phyloP scores from a whole-genome alignment of 2,113 vertebrate genomes.

The Cichladusa arquata region DNA sequence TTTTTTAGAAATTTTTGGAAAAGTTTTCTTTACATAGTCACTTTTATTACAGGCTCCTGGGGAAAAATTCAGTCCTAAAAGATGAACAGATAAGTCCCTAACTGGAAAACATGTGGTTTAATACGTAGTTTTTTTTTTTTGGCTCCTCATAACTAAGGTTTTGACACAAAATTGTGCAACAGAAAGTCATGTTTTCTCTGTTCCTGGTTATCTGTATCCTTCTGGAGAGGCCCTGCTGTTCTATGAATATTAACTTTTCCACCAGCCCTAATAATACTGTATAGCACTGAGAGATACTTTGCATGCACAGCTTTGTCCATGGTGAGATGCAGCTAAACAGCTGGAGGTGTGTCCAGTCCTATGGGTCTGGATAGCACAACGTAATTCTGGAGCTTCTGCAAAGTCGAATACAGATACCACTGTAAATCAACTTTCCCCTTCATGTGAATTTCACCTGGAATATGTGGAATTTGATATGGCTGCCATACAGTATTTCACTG shows the following conservation, averaged over 20 bases:
- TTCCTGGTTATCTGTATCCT: neutral
- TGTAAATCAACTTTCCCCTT: too few relatives aligned
- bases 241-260: neutral
- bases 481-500: too few relatives aligned
- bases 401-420: too few relatives aligned
- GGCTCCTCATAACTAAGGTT: neutral
- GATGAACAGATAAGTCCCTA: neutral
- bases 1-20: neutral
- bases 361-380: too few relatives aligned
- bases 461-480: too few relatives aligned
- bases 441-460: too few relatives aligned
- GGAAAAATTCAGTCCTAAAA: neutral
- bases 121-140: too few relatives aligned
- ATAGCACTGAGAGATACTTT: too few relatives aligned
- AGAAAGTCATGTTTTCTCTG: neutral
- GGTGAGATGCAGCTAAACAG: too few relatives aligned
- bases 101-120: neutral
- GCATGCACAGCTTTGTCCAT: too few relatives aligned
- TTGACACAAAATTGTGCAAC: neutral
- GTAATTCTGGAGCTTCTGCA: too few relatives aligned
- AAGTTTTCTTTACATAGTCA: neutral
- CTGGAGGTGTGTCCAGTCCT: too few relatives aligned
- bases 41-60: neutral
- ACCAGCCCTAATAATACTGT: neutral
- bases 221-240: neutral